Evolutionary conservation across 2,113 vertebrate genomes (phyloP).

Genomic region (Argyrosomus japonicus): DNA sequence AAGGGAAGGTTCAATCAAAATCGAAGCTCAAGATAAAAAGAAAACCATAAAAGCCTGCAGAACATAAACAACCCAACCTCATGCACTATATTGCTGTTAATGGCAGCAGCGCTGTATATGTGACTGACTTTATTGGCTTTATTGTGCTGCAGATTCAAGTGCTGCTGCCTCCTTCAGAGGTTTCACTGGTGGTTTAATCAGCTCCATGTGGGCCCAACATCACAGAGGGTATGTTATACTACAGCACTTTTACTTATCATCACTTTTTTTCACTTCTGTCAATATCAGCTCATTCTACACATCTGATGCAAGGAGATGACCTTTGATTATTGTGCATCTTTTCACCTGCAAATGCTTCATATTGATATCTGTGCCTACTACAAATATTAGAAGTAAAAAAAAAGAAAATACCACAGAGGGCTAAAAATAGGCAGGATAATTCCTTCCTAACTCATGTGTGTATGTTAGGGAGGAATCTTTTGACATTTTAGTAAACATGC

Average conservation of each 20-base stretch:
- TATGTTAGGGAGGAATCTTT: too few relatives aligned
- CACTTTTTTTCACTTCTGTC: not conserved
- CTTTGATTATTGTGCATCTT: too few relatives aligned
- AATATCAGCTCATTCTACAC: not conserved
- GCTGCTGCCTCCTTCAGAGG: not conserved
- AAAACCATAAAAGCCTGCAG: constrained; percentile 5
- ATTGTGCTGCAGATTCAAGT: constrained; percentile 16
- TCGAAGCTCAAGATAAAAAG: not conserved
- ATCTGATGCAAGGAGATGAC: not conserved
- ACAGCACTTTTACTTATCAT: not conserved
- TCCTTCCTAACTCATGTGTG: not conserved
- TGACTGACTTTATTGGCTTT: constrained; percentile 27
- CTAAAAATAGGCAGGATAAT: not conserved
- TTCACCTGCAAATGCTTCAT: not conserved
- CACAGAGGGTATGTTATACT: constrained; percentile 10
- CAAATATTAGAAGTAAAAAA: not conserved
- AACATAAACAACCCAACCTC: constrained; percentile 3
- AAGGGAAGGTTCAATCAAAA: not conserved
- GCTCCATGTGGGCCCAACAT: constrained; percentile 8
- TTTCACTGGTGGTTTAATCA: constrained; percentile 48
- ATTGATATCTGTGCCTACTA: not conserved
- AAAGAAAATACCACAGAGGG: not conserved
- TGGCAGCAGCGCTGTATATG: constrained; percentile 1
- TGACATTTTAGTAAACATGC: not conserved
- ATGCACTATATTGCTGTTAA: constrained; percentile 7